Evolutionary conservation across 1,140 invertebrate species (phyloP), one percentile per base, ranked within the genome.

Genomic region (Drosophila nigrodunni): DNA sequence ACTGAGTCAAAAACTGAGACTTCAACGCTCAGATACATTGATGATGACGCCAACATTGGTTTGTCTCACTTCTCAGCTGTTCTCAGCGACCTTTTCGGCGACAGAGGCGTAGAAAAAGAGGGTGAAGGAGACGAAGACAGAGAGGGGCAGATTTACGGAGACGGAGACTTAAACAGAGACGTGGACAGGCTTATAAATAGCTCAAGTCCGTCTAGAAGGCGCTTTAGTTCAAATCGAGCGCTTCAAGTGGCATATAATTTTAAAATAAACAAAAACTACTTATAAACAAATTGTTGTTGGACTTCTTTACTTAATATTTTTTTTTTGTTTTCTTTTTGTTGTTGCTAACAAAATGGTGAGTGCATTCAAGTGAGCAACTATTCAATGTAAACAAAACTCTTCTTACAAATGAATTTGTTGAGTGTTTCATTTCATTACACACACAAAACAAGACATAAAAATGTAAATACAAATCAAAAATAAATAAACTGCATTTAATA

Each of bases 161-260:
- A 67, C 55, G 1, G 39, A 37, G 46, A 62, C 60, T 30, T 30
- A 30, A 30, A 30, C 25, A 65, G 59, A 65, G 65, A 7, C 30
- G 57, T 57, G 41, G 50, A 50, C 71, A 30, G 62, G 66, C 78
- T 74, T 88, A 88, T 88, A 88, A 88, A 88, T 89, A 88, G 83
- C 70, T 59, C 74, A 67, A 68, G 60, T 58, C 57, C 77, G 66
- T 65, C 77, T 80, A 72, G 77, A 83, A 89, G 85, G 30, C 74
- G 80, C 61, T 78, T 88, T 85, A 88, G 83, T 89, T 89, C 55
- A 83, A 73, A 50, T 64, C 71, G 67, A 80, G 71, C 73, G 74
- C 74, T 74, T 52, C 77, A 61, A 79, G 72, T 71, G 83, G 18
- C 71, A 70, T 69, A 67, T 50, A 82, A 59, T 65, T 39, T 46